These are phyloP conservation scores for Coelopa pilipes DNA, from an alignment of 2,888 invertebrate species.

Conservation along the genomic window DNA sequence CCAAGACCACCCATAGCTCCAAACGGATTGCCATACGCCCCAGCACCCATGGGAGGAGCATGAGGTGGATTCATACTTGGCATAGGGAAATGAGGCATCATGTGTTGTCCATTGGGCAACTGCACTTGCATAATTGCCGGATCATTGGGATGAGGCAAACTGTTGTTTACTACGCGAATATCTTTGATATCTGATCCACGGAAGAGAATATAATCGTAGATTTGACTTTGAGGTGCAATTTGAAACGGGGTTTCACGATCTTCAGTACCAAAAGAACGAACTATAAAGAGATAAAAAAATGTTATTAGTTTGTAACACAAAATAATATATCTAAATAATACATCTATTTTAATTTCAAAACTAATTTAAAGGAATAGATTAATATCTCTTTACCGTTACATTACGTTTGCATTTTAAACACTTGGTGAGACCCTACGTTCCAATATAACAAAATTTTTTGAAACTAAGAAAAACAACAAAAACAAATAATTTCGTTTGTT, in stretches of 20 bases:
- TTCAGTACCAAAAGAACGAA: constrained; percentile 98
- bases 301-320: background rate
- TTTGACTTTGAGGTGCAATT: constrained; percentile 95
- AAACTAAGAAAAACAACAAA: too few relatives aligned
- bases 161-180: constrained; percentile 93
- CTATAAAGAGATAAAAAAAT: constrained; percentile 70
- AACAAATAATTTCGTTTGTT: too few relatives aligned
- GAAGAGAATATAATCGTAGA: constrained; percentile 98
- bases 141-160: constrained; percentile 89
- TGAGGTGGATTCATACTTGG: constrained; percentile 72
- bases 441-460: too few relatives aligned
- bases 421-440: too few relatives aligned
- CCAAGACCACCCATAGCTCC: constrained; percentile 65
- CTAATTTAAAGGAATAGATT: too few relatives aligned
- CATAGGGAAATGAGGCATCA: constrained; percentile 77
- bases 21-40: constrained; percentile 63
- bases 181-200: constrained; percentile 99
- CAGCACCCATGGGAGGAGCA: constrained; percentile 59
- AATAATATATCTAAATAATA: background rate
- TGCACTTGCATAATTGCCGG: constrained; percentile 97
- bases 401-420: too few relatives aligned
- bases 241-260: constrained; percentile 95
- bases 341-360: background rate
- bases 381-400: too few relatives aligned
- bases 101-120: constrained; percentile 75